These are phyloP conservation scores for Atethmia centrago DNA, from an alignment of 2,888 invertebrate genomes.

Conservation along the genomic window DNA sequence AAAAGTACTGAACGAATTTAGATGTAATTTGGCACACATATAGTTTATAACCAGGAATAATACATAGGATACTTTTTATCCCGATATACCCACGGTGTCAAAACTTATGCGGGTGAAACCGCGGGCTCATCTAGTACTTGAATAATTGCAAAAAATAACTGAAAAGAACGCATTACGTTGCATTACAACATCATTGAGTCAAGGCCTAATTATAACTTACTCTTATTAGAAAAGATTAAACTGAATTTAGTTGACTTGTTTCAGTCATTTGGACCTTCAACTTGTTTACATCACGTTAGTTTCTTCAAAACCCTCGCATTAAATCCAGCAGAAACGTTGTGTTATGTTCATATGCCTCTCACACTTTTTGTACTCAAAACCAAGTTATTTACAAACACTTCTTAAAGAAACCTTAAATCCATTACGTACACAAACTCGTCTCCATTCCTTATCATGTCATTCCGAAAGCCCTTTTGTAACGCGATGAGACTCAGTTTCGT, in stretches of 20 bases:
- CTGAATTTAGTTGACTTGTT: too few species aligned
- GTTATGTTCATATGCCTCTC: not conserved
- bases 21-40: too few species aligned
- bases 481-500: constrained; percentile 35
- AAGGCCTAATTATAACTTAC: not conserved
- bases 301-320: not conserved
- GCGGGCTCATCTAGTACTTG: too few species aligned
- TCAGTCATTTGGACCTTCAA: not conserved
- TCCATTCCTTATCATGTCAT: constrained; percentile 30
- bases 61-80: too few species aligned
- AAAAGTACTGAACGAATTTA: too few species aligned
- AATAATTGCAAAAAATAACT: not conserved
- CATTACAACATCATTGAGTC: not conserved
- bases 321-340: not conserved
- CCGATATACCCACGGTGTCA: too few species aligned
- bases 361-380: constrained; percentile 14
- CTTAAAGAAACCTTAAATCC: constrained; percentile 39
- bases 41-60: too few species aligned
- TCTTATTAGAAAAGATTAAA: not conserved
- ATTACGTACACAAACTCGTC: constrained; percentile 34
- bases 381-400: constrained; percentile 35
- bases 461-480: constrained; percentile 35
- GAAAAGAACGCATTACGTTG: not conserved
- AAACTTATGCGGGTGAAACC: too few species aligned
- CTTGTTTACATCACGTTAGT: not conserved